Evolutionary conservation across 2,888 invertebrate genomes (phyloP).

Genomic region (Siphonodentalium dalli): DNA sequence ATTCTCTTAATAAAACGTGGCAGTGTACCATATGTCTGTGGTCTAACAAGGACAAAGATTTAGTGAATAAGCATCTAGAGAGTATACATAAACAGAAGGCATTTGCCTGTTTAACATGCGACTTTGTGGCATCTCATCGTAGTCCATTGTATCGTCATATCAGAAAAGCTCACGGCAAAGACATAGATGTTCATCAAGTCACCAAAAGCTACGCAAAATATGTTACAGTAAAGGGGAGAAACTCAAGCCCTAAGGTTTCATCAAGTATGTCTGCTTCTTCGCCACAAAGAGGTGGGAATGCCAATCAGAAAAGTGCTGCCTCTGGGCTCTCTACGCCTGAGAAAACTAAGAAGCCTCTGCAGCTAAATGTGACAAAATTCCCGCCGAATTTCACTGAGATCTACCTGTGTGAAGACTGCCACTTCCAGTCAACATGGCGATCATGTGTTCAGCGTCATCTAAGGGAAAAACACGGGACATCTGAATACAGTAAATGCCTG

Average conservation of each 20-base stretch:
- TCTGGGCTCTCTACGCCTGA: too few species aligned
- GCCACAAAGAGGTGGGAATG: too few species aligned
- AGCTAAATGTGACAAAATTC: neutral
- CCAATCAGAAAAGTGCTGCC: too few species aligned
- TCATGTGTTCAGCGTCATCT: conserved; percentile 48
- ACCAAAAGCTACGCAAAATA: too few species aligned
- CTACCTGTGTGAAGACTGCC: conserved; percentile 45
- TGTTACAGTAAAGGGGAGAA: too few species aligned
- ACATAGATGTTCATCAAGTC: too few species aligned
- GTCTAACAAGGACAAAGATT: conserved; percentile 47
- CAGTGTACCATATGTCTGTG: conserved; percentile 91
- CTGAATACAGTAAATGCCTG: too few species aligned
- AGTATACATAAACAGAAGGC: conserved; percentile 50
- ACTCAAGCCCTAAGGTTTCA: conserved; percentile 36
- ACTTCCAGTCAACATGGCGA: conserved; percentile 40
- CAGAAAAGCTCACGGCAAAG: too few species aligned
- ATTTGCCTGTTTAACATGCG: conserved; percentile 60
- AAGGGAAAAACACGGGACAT: conserved; percentile 39
- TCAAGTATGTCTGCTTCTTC: conserved; percentile 38
- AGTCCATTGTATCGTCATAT: conserved; percentile 63
- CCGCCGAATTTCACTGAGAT: conserved; percentile 20
- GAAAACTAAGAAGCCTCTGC: neutral
- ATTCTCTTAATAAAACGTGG: conserved; percentile 66
- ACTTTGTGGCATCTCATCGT: conserved; percentile 62
- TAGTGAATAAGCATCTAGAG: conserved; percentile 53